Conservation (phyloP, 2,113 vertebrate genomes). For the Cnemophilus loriae region DNA sequence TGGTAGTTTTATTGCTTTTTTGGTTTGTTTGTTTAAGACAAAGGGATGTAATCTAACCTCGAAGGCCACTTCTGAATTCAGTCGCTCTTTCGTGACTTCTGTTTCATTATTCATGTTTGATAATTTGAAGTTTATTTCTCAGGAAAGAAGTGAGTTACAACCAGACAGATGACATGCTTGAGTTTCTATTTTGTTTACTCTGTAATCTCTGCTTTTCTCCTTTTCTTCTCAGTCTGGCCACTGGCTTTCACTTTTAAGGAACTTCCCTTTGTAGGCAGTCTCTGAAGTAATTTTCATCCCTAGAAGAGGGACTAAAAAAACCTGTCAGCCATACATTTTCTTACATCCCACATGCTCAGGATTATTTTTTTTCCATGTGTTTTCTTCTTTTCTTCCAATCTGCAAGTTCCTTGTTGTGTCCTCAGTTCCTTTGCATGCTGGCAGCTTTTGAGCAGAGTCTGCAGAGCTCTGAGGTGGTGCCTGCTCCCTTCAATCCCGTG, state of each 20-base stretch:
- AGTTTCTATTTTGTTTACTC: background rate
- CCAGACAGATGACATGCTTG: background rate
- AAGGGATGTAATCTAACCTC: background rate
- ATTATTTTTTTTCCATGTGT: background rate
- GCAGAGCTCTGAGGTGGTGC: accelerated
- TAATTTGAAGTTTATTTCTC: background rate
- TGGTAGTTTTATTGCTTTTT: background rate
- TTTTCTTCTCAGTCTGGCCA: background rate
- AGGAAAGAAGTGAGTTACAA: background rate
- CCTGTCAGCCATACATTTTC: background rate
- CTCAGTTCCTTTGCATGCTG: background rate
- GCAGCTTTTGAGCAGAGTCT: background rate
- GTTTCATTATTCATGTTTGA: background rate
- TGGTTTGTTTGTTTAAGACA: background rate
- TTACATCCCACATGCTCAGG: background rate
- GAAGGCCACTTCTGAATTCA: background rate
- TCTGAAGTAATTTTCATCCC: background rate
- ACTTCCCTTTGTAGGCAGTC: background rate
- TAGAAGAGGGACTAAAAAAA: background rate
- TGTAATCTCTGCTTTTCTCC: background rate
- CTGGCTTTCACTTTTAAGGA: background rate
- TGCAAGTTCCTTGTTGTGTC: background rate
- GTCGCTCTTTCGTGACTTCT: background rate
- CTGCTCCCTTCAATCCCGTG: background rate
- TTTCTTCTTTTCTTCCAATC: background rate